phyloP scores from a whole-genome alignment of 1,140 invertebrate species.

The Tetraneura akinire region DNA sequence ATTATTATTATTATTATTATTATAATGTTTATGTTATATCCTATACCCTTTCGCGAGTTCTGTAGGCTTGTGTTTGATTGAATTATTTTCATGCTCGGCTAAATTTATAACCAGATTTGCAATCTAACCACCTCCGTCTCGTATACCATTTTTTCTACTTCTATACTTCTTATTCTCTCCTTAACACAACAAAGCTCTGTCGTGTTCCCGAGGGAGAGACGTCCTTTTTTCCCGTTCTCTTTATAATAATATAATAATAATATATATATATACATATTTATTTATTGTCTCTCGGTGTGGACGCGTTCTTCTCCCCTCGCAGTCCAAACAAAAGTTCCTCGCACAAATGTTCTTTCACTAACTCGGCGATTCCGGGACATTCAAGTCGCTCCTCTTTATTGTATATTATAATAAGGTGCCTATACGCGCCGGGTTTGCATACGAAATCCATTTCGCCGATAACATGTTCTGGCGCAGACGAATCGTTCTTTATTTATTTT shows the following conservation, averaged over 20 bases:
- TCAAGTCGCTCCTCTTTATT: neutral
- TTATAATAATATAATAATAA: too few relatives aligned
- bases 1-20: too few relatives aligned
- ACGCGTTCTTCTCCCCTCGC: neutral
- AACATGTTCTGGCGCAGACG: neutral
- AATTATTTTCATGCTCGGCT: slow-evolving; percentile 42
- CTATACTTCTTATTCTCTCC: neutral
- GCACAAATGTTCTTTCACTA: too few relatives aligned
- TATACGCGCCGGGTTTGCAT: slow-evolving; percentile 6
- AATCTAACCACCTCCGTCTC: slow-evolving; percentile 6
- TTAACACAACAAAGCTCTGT: slow-evolving; percentile 15
- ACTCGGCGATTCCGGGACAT: slow-evolving; percentile 7
- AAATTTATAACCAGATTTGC: slow-evolving; percentile 48
- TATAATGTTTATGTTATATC: too few relatives aligned
- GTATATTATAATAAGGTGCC: too few relatives aligned
- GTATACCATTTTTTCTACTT: neutral
- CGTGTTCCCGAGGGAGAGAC: slow-evolving; percentile 17
- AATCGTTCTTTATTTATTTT: neutral
- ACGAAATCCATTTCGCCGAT: slow-evolving; percentile 31
- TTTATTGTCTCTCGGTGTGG: slow-evolving; percentile 18
- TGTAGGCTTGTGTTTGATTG: slow-evolving; percentile 25
- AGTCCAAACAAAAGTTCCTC: neutral
- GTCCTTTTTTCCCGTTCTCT: slow-evolving; percentile 25
- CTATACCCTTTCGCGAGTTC: neutral
- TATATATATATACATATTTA: too few relatives aligned